Conservation (phyloP, 2,113 vertebrate species). For the Pluvianellus socialis region DNA sequence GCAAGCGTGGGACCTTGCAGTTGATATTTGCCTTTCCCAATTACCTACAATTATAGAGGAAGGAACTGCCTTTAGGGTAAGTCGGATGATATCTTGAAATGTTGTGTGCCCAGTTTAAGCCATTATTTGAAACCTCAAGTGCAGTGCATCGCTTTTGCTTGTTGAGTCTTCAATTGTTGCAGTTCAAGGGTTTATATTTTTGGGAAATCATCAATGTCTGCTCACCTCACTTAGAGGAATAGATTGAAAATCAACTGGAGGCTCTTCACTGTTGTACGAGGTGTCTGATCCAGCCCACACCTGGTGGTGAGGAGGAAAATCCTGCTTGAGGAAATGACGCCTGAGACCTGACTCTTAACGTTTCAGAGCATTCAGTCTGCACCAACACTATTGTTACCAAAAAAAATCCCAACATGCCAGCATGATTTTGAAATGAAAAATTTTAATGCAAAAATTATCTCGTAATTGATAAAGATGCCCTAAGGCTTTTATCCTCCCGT, state of each 20-base stretch:
- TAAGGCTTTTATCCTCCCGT: not conserved
- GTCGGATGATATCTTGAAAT: not conserved
- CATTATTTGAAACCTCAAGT: accelerated
- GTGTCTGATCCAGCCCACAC: not conserved
- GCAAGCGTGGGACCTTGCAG: conserved; percentile 98
- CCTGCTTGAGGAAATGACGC: not conserved
- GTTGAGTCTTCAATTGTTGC: not conserved
- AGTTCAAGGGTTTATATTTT: not conserved
- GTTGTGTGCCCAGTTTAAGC: not conserved
- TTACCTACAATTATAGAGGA: conserved; percentile 98
- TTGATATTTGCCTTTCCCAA: conserved; percentile 98
- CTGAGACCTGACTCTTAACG: not conserved
- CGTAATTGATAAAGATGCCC: not conserved
- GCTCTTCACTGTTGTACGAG: not conserved
- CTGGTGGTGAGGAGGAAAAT: not conserved
- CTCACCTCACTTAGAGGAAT: not conserved
- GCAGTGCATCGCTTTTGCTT: accelerated
- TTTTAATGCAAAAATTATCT: not conserved
- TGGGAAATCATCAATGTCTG: not conserved
- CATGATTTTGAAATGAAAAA: not conserved
- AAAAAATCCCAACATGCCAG: not conserved
- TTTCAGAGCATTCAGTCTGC: not conserved
- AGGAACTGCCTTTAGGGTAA: conserved; percentile 95
- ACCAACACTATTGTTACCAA: not conserved
- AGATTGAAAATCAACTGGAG: not conserved